These are phyloP conservation scores for Orthosia cruda DNA, from an alignment of 2,888 invertebrate species.

Conservation along the genomic window DNA sequence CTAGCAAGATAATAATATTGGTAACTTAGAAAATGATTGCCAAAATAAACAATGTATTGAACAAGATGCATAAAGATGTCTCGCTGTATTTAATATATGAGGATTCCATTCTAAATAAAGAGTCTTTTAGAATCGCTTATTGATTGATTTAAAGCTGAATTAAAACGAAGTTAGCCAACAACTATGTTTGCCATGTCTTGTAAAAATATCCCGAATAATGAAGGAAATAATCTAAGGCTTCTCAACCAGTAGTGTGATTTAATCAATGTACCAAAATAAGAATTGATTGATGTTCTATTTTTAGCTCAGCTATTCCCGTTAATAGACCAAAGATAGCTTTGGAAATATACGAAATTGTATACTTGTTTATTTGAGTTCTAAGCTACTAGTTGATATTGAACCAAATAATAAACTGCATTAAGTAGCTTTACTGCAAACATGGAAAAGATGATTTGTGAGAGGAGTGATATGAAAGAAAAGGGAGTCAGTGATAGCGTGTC, in stretches of 20 bases:
- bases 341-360: neutral
- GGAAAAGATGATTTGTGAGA: no score
- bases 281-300: slow-evolving; percentile 7
- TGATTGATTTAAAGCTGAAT: slow-evolving; percentile 19
- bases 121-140: slow-evolving; percentile 20
- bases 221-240: slow-evolving; percentile 22
- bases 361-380: neutral
- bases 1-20: slow-evolving; percentile 42
- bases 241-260: slow-evolving; percentile 9
- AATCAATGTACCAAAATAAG: slow-evolving; percentile 2
- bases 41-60: slow-evolving; percentile 39
- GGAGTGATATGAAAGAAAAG: no score
- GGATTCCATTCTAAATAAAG: slow-evolving; percentile 33
- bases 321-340: neutral
- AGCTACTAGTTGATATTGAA: neutral
- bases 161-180: slow-evolving; percentile 5
- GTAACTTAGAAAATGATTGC: slow-evolving; percentile 41
- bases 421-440: neutral
- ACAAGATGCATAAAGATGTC: slow-evolving; percentile 43
- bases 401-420: neutral
- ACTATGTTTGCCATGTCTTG: neutral
- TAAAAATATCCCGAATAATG: neutral
- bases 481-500: no score
- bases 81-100: slow-evolving; percentile 18
- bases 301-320: neutral